These are phyloP conservation scores for Doryteuthis pealeii DNA, from an alignment of 1,140 invertebrate species.

Conservation along the genomic window DNA sequence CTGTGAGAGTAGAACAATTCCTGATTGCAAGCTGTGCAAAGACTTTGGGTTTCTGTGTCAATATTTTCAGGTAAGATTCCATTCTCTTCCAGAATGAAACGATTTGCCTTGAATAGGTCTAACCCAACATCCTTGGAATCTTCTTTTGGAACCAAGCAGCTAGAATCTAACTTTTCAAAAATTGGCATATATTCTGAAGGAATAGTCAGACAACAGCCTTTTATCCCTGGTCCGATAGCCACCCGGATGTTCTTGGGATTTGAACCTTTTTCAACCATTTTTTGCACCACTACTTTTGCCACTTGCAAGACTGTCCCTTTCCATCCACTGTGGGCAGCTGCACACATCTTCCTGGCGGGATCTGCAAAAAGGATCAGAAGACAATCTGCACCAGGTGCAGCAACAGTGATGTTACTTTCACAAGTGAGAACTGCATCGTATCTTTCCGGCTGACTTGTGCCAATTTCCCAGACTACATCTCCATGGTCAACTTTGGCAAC, in stretches of 20 bases:
- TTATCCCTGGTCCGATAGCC: conserved; percentile 31
- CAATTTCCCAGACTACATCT: conserved; percentile 27
- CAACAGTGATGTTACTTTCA: conserved; percentile 25
- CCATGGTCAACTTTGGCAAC: conserved; percentile 29
- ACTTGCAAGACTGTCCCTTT: conserved; percentile 30
- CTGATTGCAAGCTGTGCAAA: conserved; percentile 33
- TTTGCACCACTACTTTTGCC: conserved; percentile 24
- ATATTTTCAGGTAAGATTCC: conserved; percentile 33
- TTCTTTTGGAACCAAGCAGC: conserved; percentile 13
- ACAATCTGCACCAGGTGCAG: conserved; percentile 42
- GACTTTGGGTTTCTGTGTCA: conserved; percentile 27
- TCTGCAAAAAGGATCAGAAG: conserved; percentile 37
- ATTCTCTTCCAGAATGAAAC: conserved; percentile 24
- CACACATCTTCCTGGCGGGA: conserved; percentile 27
- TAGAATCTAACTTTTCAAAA: conserved; percentile 22
- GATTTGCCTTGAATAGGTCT: conserved; percentile 29
- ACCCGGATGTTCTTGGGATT: conserved; percentile 30
- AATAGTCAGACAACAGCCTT: conserved; percentile 29
- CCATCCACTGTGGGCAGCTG: conserved; percentile 38
- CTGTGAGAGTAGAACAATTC: conserved; percentile 34
- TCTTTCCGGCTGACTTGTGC: conserved; percentile 19
- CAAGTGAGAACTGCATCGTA: conserved; percentile 36
- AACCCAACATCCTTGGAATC: conserved; percentile 14
- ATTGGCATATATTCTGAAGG: conserved; percentile 10
- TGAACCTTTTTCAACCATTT: conserved; percentile 22